Evolutionary conservation across 92 coral and sea anemone species (phyloP).

Genomic region (Blastomussa wellsi): DNA sequence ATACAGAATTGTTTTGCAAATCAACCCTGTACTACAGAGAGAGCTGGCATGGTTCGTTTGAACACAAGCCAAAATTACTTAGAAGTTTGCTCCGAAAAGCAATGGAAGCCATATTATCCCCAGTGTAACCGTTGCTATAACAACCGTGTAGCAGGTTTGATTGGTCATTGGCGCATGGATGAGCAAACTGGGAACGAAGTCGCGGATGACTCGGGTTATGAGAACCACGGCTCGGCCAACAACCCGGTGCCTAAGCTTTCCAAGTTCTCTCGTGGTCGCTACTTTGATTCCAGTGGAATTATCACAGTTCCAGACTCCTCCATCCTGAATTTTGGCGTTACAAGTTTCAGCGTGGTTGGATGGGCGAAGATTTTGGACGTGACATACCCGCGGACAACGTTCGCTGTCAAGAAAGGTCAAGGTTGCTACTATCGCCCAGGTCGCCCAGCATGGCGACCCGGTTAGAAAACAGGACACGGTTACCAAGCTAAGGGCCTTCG

Average conservation of each 20-base stretch:
- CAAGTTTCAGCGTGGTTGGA: slow-evolving; percentile 70
- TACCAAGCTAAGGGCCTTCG: slow-evolving; percentile 25
- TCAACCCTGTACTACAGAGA: slow-evolving; percentile 50
- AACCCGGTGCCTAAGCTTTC: slow-evolving; percentile 53
- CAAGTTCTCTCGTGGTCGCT: slow-evolving; percentile 78
- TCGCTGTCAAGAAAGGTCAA: slow-evolving; percentile 48
- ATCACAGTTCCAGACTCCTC: slow-evolving; percentile 55
- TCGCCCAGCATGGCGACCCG: neutral
- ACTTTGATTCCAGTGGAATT: slow-evolving; percentile 49
- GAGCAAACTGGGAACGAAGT: slow-evolving; percentile 75
- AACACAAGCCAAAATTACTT: slow-evolving; percentile 14
- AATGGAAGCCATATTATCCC: slow-evolving; percentile 49
- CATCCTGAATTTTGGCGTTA: slow-evolving; percentile 47
- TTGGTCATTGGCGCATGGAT: slow-evolving; percentile 85
- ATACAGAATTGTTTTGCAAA: neutral
- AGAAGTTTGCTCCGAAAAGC: slow-evolving; percentile 38
- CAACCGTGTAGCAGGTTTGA: slow-evolving; percentile 39
- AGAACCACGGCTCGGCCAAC: slow-evolving; percentile 64
- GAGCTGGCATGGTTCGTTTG: slow-evolving; percentile 52
- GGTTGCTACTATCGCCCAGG: neutral
- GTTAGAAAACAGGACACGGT: slow-evolving; percentile 5
- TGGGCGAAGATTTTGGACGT: slow-evolving; percentile 73
- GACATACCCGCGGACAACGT: slow-evolving; percentile 67
- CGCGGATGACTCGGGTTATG: slow-evolving; percentile 78
- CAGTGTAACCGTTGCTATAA: slow-evolving; percentile 32